phyloP scores from a whole-genome alignment of 2,113 vertebrate species.

The Cyanoliseus patagonus region DNA sequence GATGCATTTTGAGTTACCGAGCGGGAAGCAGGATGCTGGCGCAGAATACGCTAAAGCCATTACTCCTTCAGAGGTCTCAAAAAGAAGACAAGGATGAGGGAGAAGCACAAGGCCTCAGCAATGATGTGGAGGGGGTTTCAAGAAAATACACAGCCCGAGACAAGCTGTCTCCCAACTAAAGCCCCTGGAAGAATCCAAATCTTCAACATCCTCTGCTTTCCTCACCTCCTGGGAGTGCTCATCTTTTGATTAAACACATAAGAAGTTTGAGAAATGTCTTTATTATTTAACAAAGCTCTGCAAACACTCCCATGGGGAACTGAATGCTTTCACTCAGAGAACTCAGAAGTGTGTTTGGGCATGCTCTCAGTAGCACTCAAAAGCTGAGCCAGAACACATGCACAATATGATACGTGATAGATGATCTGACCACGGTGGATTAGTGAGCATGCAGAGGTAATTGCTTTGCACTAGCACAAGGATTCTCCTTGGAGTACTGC shows the following conservation, averaged over 20 bases:
- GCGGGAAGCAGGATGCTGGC: not conserved
- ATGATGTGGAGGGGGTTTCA: not conserved
- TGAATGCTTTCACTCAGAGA: not conserved
- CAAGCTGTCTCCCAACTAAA: not conserved
- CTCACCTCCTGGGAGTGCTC: not conserved
- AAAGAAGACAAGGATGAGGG: not conserved
- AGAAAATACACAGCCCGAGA: not conserved
- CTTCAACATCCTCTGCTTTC: not conserved
- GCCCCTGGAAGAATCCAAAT: not conserved
- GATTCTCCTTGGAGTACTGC: not conserved
- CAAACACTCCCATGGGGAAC: not conserved
- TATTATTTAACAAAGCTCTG: conserved; percentile 1
- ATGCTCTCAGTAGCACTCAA: not conserved
- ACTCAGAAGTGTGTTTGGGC: not conserved
- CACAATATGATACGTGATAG: not conserved
- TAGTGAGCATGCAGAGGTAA: not conserved
- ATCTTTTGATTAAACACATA: not conserved
- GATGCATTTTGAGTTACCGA: not conserved
- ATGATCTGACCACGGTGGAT: not conserved
- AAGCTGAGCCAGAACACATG: not conserved
- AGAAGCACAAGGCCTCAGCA: not conserved
- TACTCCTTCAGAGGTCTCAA: not conserved
- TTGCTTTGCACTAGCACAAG: conserved; percentile 20
- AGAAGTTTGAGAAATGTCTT: not conserved
- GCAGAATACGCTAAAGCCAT: not conserved